Conservation (phyloP, 1,140 invertebrate genomes). For the Spodoptera litura region DNA sequence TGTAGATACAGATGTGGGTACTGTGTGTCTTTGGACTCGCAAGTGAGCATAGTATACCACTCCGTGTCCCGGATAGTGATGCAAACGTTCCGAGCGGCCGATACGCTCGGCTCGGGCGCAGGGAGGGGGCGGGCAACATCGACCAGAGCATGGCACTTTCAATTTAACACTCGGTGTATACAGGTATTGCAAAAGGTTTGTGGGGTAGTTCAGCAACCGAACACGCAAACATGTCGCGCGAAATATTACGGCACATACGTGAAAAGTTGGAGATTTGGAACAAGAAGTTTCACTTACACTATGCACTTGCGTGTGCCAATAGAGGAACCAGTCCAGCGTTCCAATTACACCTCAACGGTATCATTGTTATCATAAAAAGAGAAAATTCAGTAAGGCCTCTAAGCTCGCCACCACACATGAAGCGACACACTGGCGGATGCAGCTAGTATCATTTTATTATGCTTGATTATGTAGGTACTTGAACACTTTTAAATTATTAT, state of each 20-base stretch:
- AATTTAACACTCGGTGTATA: conserved; percentile 76
- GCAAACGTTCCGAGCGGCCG: conserved; percentile 58
- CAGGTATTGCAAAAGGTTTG: conserved; percentile 74
- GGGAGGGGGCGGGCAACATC: conserved; percentile 73
- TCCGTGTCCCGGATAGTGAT: conserved; percentile 62
- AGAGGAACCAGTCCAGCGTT: conserved; percentile 80
- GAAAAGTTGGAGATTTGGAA: conserved; percentile 86
- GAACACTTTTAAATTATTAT: conserved; percentile 71
- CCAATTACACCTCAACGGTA: conserved; percentile 73
- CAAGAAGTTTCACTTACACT: conserved; percentile 85
- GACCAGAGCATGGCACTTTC: conserved; percentile 85
- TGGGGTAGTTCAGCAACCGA: conserved; percentile 77
- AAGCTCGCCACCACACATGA: conserved; percentile 82
- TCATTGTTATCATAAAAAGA: conserved; percentile 74
- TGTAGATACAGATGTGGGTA: conserved; percentile 60
- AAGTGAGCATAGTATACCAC: conserved; percentile 71
- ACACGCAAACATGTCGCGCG: conserved; percentile 82
- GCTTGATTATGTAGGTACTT: conserved; percentile 69
- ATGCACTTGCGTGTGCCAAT: conserved; percentile 85
- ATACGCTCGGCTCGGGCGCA: conserved; percentile 59
- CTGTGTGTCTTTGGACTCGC: conserved; percentile 65
- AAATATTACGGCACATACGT: conserved; percentile 79
- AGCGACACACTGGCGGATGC: conserved; percentile 80
- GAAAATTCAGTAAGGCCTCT: conserved; percentile 83
- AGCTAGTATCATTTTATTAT: conserved; percentile 60